phyloP scores from a whole-genome alignment of 1,140 invertebrate species.

The Varroa destructor region DNA sequence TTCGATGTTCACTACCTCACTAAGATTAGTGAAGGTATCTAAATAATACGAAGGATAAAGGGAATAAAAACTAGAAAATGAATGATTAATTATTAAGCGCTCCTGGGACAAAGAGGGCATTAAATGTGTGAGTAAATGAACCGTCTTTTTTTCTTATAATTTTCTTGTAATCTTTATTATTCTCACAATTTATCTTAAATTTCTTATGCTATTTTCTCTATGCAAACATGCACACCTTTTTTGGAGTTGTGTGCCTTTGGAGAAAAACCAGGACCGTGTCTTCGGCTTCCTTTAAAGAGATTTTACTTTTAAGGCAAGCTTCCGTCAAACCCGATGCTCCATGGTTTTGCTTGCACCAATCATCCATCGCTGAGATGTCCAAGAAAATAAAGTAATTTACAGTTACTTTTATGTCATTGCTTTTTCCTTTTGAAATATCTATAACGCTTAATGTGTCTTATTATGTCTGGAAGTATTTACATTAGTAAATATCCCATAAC shows the following conservation, averaged over 20 bases:
- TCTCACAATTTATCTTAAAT: background rate
- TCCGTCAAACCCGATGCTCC: constrained; percentile 60
- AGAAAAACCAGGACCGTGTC: constrained; percentile 58
- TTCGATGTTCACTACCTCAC: too few species aligned
- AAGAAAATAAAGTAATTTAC: background rate
- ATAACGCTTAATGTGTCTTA: too few species aligned
- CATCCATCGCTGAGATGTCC: constrained; percentile 50
- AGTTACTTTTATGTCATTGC: constrained; percentile 13
- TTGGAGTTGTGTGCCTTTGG: constrained; percentile 50
- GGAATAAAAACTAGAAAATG: too few species aligned
- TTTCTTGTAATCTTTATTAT: too few species aligned
- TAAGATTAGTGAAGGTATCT: too few species aligned
- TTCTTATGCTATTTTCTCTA: background rate
- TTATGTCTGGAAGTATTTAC: too few species aligned
- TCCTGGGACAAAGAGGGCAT: too few species aligned
- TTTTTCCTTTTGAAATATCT: constrained; percentile 35
- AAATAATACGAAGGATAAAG: too few species aligned
- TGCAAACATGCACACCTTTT: constrained; percentile 37
- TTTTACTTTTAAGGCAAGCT: constrained; percentile 52
- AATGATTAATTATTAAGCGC: too few species aligned
- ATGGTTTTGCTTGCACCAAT: constrained; percentile 68
- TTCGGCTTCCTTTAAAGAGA: constrained; percentile 55
- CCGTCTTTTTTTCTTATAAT: too few species aligned
- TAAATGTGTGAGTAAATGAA: too few species aligned
- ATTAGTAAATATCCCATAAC: too few species aligned